Conservation (phyloP, 1,140 invertebrate species). For the Prorops nasuta region DNA sequence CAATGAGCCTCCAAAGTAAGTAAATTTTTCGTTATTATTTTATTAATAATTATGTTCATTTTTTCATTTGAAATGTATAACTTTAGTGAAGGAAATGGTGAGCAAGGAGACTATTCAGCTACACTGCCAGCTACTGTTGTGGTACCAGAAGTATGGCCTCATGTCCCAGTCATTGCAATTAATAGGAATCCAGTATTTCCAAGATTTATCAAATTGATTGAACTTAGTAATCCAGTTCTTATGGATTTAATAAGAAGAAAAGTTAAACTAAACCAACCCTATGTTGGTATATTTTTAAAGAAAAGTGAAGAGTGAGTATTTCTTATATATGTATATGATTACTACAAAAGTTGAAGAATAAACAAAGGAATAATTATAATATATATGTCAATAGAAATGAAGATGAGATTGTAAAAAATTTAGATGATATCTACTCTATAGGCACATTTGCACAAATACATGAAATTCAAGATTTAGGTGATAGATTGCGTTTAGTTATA, state of each 20-base stretch:
- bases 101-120: conserved; percentile 37
- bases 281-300: conserved; percentile 96
- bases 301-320: conserved; percentile 78
- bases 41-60: background rate
- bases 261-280: conserved; percentile 94
- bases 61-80: background rate
- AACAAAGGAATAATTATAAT: background rate
- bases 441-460: conserved; percentile 98
- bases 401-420: conserved; percentile 79
- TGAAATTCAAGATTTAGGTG: conserved; percentile 94
- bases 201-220: conserved; percentile 96
- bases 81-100: conserved; percentile 34
- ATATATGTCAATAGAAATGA: conserved; percentile 65
- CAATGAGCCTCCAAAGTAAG: conserved; percentile 32
- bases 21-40: conserved; percentile 17
- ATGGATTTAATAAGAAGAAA: conserved; percentile 91
- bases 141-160: conserved; percentile 96
- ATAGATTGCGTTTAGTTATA: conserved; percentile 87
- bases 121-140: conserved; percentile 80
- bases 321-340: conserved; percentile 6
- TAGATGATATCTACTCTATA: conserved; percentile 87
- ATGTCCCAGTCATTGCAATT: conserved; percentile 93
- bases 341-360: background rate
- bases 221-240: conserved; percentile 84
- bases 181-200: conserved; percentile 96